Conservation (phyloP, 1,140 invertebrate species). For the Cydia fagiglandana region DNA sequence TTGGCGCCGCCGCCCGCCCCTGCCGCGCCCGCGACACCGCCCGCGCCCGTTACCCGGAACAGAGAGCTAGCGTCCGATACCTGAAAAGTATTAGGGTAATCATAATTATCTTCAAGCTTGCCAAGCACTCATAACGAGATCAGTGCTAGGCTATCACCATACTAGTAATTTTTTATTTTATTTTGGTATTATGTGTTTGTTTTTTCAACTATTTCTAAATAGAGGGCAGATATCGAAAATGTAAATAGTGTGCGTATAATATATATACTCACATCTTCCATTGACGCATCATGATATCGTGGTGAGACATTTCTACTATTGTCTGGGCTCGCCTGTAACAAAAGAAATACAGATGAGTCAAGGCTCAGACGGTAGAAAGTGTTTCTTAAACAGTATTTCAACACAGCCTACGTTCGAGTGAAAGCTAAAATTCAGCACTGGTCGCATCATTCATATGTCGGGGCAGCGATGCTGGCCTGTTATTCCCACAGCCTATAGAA, state of each 20-base stretch:
- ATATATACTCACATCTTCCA: slow-evolving; percentile 71
- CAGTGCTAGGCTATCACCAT: no score
- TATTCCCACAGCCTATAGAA: background rate
- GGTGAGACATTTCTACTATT: slow-evolving; percentile 75
- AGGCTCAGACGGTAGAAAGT: background rate
- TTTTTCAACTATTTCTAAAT: no score
- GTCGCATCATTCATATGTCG: slow-evolving; percentile 8
- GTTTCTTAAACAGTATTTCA: slow-evolving; percentile 6
- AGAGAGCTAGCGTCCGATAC: slow-evolving; percentile 70
- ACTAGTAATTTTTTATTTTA: no score
- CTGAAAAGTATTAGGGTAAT: slow-evolving; percentile 42
- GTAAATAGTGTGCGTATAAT: slow-evolving; percentile 9
- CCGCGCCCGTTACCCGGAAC: slow-evolving; percentile 65
- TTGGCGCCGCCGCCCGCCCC: slow-evolving; percentile 54
- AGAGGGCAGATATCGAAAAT: background rate
- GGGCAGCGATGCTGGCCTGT: background rate
- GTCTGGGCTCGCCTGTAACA: slow-evolving; percentile 76
- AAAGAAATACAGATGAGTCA: slow-evolving; percentile 37
- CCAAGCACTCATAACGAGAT: background rate
- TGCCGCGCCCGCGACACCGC: slow-evolving; percentile 43
- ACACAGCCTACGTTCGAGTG: slow-evolving; percentile 9
- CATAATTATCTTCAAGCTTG: slow-evolving; percentile 6
- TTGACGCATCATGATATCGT: slow-evolving; percentile 72
- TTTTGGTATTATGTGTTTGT: no score
- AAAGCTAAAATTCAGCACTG: slow-evolving; percentile 10